Conservation (phyloP, 2,888 invertebrate genomes). For the Cistogaster globosa region DNA sequence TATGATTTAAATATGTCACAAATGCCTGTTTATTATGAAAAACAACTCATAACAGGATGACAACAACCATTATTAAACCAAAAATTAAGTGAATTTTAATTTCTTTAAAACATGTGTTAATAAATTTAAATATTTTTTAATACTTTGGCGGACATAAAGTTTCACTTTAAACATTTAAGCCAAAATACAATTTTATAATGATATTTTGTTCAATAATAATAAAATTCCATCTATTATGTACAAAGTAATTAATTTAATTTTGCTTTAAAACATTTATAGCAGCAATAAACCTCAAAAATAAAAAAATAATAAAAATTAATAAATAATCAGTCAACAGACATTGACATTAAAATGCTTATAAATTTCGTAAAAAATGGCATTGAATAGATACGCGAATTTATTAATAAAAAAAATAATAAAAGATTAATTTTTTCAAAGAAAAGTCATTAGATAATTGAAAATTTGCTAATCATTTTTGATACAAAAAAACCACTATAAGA, state of each 20-base stretch:
- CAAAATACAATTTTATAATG: constrained; percentile 3
- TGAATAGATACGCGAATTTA: too few relatives aligned
- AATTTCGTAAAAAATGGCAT: too few relatives aligned
- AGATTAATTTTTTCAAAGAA: too few relatives aligned
- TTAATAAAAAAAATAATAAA: too few relatives aligned
- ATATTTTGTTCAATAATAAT: constrained; percentile 9
- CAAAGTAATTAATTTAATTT: constrained; percentile 23
- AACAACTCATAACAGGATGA: constrained; percentile 51
- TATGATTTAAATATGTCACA: constrained; percentile 30
- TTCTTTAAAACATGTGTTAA: constrained; percentile 5
- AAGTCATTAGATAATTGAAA: too few relatives aligned
- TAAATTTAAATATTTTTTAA: constrained; percentile 35
- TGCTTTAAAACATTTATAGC: constrained; percentile 29
- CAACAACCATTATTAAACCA: constrained; percentile 36
- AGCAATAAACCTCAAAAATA: constrained; percentile 28
- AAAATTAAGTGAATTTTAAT: constrained; percentile 3
- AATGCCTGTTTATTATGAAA: background rate
- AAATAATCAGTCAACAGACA: too few relatives aligned
- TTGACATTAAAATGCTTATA: too few relatives aligned
- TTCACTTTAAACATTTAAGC: constrained; percentile 11
- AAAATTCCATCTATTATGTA: constrained; percentile 6
- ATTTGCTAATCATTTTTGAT: too few relatives aligned
- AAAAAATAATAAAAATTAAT: too few relatives aligned
- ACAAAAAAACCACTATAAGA: too few relatives aligned
- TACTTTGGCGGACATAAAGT: background rate